Evolutionary conservation across 2,797 vertebrate species (phyloP).

Genomic region (Gastrophryne carolinensis): DNA sequence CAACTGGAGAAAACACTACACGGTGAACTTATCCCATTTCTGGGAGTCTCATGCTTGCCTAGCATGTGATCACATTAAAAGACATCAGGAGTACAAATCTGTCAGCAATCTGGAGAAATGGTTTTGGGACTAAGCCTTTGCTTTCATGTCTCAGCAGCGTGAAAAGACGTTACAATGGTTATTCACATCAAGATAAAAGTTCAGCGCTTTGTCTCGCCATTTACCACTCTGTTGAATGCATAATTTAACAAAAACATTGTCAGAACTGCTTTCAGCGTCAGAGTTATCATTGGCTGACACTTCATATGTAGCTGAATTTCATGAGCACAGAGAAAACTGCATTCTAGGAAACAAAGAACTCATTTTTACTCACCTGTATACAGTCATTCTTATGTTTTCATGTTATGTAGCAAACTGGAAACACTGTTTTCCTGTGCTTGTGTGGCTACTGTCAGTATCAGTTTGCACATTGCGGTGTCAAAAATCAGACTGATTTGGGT

Average conservation of each 20-base stretch:
- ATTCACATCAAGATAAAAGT: conserved; percentile 55
- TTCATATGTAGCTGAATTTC: conserved; percentile 62
- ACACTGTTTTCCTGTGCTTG: conserved; percentile 54
- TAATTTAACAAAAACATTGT: conserved; percentile 66
- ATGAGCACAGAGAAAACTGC: conserved; percentile 63
- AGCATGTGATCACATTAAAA: conserved; percentile 90
- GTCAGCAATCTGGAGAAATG: conserved; percentile 94
- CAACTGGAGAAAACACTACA: conserved; percentile 93
- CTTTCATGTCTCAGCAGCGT: conserved; percentile 52
- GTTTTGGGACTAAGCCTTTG: conserved; percentile 86
- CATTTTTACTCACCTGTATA: conserved; percentile 56
- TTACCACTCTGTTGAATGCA: conserved; percentile 58
- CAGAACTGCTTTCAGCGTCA: conserved; percentile 53
- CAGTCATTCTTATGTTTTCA: conserved; percentile 52
- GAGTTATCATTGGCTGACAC: conserved; percentile 63
- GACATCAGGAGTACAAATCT: conserved; percentile 92
- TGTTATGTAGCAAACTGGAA: conserved; percentile 52
- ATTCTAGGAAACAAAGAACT: conserved; percentile 59
- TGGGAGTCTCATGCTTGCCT: conserved; percentile 96
- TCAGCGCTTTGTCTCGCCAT: conserved; percentile 52
- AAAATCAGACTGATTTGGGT: background rate
- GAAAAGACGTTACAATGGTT: conserved; percentile 54
- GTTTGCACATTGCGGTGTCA: background rate
- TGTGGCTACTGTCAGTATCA: conserved; percentile 23
- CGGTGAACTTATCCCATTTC: conserved; percentile 87